These are phyloP conservation scores for Temnothorax rugatulus DNA, from an alignment of 2,888 invertebrate species.

Conservation along the genomic window DNA sequence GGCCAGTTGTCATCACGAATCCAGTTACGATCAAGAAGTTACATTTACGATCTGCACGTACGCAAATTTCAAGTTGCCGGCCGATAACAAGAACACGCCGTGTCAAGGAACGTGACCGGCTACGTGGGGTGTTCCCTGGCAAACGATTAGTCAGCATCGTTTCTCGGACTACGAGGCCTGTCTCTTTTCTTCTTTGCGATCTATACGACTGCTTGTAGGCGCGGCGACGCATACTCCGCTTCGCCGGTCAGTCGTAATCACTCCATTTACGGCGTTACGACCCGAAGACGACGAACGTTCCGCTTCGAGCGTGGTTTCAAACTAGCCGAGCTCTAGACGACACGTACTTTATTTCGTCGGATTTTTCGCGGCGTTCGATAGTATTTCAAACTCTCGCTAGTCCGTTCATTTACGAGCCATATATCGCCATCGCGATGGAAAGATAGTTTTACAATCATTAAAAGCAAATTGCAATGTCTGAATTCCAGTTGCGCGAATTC, in stretches of 20 bases:
- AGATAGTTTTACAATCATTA: neutral
- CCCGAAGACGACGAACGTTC: constrained; percentile 27
- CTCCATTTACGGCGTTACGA: constrained; percentile 61
- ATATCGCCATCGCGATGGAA: neutral
- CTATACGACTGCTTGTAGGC: constrained; percentile 39
- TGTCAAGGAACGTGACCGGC: constrained; percentile 15
- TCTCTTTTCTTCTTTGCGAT: constrained; percentile 24
- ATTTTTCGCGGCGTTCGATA: neutral
- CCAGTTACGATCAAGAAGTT: constrained; percentile 7
- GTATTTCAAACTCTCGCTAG: neutral
- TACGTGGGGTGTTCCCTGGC: constrained; percentile 17
- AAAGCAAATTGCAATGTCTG: neutral
- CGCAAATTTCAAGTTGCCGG: constrained; percentile 35
- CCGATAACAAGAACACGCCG: constrained; percentile 25
- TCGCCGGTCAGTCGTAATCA: constrained; percentile 51
- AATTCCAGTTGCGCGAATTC: constrained; percentile 14
- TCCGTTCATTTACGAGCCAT: neutral
- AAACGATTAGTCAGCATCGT: constrained; percentile 58
- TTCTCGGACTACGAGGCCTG: constrained; percentile 5
- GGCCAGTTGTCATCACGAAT: neutral
- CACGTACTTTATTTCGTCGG: neutral
- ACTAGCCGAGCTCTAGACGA: neutral
- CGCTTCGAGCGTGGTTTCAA: neutral
- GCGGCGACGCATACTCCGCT: constrained; percentile 39
- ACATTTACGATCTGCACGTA: constrained; percentile 44